phyloP scores from a whole-genome alignment of 1,140 invertebrate species.

The Xylocopa sonorina region DNA sequence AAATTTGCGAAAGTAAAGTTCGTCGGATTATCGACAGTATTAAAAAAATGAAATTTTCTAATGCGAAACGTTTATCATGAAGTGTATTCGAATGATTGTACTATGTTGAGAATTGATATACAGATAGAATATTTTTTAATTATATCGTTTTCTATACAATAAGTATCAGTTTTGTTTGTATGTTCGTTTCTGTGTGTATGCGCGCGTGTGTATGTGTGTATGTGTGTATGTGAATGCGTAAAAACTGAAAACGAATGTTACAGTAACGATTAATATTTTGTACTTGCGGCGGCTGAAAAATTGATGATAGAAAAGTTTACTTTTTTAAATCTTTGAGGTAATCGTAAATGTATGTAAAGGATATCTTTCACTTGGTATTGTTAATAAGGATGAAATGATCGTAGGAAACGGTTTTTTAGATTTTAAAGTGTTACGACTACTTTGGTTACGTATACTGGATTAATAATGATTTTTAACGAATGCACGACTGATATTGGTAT shows the following conservation, averaged over 20 bases:
- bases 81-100: not conserved
- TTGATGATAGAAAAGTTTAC: not conserved
- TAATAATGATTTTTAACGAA: conserved; percentile 10
- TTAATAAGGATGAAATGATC: not conserved
- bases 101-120: not conserved
- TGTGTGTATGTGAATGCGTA: no score
- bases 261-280: not conserved
- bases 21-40: not conserved
- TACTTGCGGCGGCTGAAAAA: no score
- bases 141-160: not conserved
- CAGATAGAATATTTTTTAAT: conserved; percentile 10
- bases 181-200: no score
- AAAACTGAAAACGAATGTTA: not conserved
- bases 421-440: not conserved
- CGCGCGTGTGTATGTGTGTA: no score
- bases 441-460: not conserved
- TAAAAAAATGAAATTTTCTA: not conserved
- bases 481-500: conserved; percentile 43
- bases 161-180: not conserved
- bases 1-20: not conserved
- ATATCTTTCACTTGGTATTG: not conserved
- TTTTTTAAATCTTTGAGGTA: not conserved
- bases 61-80: not conserved
- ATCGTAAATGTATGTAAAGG: not conserved
- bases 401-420: not conserved